Evolutionary conservation across 2,797 vertebrate genomes (phyloP), one percentile per base, ranked within the genome.

Genomic region (Remorina albescens): DNA sequence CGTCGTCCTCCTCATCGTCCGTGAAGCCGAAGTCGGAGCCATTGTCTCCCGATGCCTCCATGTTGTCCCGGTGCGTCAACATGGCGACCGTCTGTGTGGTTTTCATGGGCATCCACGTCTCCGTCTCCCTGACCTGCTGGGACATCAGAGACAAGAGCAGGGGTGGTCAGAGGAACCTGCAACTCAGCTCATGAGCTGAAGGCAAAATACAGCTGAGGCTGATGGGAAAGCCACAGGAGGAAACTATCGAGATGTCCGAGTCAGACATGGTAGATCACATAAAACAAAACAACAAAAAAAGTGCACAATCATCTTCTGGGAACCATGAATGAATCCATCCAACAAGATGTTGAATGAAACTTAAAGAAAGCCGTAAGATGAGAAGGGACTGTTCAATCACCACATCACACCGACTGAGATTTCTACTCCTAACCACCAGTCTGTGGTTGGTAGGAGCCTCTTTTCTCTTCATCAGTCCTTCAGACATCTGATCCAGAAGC

Each of bases 41-140:
- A 0, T 94, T 95, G 57, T 94, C 94, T 21, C 97, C 97, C 0
- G 97, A 98, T 0, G 94, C 89, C 81, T 93, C 93, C 2, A 76
- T 67, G 28, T 86, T 69, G 9, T 86, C 87, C 2, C 60, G 56
- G 12, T 30, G 82, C 0, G 75, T 75, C 0, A 61, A 26, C 81
- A 62, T 61, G 64, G 76, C 62, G 0, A 21, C 83, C 0, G 89
- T 82, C 47, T 93, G 83, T 0, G 85, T 85, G 21, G 70, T 84
- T 87, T 91, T 95, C 73, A 91, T 91, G 41, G 96, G 96, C 67
- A 97, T 95, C 93, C 97, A 98, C 2, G 97, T 97, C 91, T 98
- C 96, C 0, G 96, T 98, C 93, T 99, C 97, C 90, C 97, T 92
- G 78, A 97, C 96, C 98, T 99, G 90, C 78, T 89, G 90, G 88